Conservation (phyloP, 2,113 vertebrate species). For the Bujurquina vittata region DNA sequence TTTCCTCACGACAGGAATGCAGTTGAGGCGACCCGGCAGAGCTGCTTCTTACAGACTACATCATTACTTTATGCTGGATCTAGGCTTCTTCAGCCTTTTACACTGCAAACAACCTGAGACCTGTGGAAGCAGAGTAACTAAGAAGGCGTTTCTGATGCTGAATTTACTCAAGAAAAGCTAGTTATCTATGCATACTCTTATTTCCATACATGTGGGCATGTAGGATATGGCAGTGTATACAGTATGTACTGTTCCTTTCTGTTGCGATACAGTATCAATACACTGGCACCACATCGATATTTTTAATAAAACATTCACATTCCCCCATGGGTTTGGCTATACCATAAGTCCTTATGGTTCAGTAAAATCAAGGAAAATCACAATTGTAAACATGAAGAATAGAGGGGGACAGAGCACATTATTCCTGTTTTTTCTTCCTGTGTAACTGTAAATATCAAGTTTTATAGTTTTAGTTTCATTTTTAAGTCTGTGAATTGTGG, state of each 20-base stretch:
- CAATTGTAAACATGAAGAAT: no score
- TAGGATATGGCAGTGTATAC: neutral
- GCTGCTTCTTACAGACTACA: conserved; percentile 20
- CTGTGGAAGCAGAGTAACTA: neutral
- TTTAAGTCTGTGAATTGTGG: neutral
- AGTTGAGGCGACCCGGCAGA: conserved; percentile 47
- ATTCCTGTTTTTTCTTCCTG: no score
- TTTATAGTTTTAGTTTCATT: neutral
- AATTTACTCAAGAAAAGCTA: neutral
- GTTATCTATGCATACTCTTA: neutral
- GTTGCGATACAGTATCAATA: no score
- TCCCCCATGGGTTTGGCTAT: no score
- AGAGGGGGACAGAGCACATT: no score
- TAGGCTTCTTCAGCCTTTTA: conserved; percentile 5
- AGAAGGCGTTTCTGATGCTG: neutral
- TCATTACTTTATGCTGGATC: conserved; percentile 24
- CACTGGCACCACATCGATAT: neutral
- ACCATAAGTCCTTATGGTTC: neutral
- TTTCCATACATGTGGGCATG: neutral
- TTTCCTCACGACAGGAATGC: conserved; percentile 22
- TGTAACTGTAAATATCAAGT: neutral
- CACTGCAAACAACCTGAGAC: conserved; percentile 5
- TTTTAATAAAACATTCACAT: neutral
- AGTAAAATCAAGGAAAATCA: neutral
- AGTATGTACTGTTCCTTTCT: neutral